A percentile compares a stretch with the other conserved stretches of the same genome.
These are phyloP conservation scores for Philereme vetulata DNA, from an alignment of 2,888 invertebrate species.

Conservation along the genomic window DNA sequence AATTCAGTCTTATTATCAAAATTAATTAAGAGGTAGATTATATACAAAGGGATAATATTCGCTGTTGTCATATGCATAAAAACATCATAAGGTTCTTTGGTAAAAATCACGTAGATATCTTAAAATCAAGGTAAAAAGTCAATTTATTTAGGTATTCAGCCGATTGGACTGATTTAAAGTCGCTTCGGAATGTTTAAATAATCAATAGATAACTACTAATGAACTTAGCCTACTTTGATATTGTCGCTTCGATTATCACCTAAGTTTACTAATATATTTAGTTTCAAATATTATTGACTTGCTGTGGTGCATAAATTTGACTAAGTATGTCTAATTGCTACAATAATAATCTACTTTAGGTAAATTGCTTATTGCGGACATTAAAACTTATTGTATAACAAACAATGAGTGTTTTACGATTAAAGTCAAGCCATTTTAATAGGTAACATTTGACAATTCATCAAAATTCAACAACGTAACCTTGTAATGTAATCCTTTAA, in stretches of 20 bases:
- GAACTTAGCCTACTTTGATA: conserved; percentile 74
- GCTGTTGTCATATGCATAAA: conserved; percentile 24
- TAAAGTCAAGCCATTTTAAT: too few species aligned
- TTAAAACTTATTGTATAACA: conserved; percentile 12
- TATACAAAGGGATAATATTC: conserved; percentile 53
- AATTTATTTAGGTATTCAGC: conserved; percentile 25
- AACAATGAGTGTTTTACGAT: conserved; percentile 4
- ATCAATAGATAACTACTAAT: conserved; percentile 41
- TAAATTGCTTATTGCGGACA: conserved; percentile 34
- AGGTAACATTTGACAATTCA: too few species aligned
- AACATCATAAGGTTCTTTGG: conserved; percentile 26
- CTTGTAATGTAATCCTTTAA: too few species aligned
- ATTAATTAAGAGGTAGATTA: conserved; percentile 72
- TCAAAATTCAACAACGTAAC: too few species aligned
- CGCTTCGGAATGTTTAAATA: conserved; percentile 40
- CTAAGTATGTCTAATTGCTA: conserved; percentile 39
- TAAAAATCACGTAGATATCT: conserved; percentile 27
- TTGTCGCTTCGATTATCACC: conserved; percentile 77
- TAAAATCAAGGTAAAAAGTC: conserved; percentile 35
- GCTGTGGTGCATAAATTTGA: conserved; percentile 44
- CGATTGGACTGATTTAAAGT: conserved; percentile 25
- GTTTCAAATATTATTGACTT: conserved; percentile 40
- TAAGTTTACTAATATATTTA: conserved; percentile 50
- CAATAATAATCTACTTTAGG: conserved; percentile 29
- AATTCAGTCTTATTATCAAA: conserved; percentile 81